Base-by-base conservation (phyloP, 2,888 invertebrate genomes). In the Platycnemis pennipes region DNA sequence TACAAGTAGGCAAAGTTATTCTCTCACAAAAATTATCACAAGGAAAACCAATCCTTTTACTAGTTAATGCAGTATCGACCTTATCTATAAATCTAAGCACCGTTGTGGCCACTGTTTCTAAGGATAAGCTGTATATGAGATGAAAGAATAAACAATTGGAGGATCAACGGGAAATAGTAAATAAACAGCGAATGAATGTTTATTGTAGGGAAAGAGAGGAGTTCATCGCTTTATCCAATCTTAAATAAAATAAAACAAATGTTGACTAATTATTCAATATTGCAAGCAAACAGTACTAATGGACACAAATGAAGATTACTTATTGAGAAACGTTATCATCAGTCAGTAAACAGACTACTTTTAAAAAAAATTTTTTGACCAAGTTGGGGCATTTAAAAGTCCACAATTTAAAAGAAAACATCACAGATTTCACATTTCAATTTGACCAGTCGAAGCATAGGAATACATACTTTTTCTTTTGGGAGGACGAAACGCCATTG, bases 381-480 rank as follows among this genome's bases (percentile, higher is more conserved):
- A 37, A 13, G 11, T 77, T 37, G 37, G 37, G 37, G 37, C 22
- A 37, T n/a, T n/a, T n/a, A 63, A 7, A 37, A 16, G 26, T 77
- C 77, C 22, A 63, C 37, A 77, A 77, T 77, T 49, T 37, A 77
- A 77, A 77, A 37, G 26, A 37, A 22, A 77, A 77, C 37, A 77
- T 77, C 37, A 77, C 77, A 26, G 3, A 77, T 69, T 37, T 77
- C 37, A 11, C n/a, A n/a, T n/a, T n/a, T n/a, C n/a, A n/a, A n/a
- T n/a, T n/a, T n/a, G 11, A 13, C 31, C 26, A 77, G 1, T 16
- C 11, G 2, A 77, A 8, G 11, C 31, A 31, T 37, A 11, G 37
- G 42, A 45, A 87, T 87, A 87, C 45, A 87, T 44, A 87, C 87
- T 45, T 87, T 87, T 87, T 46, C 87, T 46, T 87, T 87, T 87